Conservation (phyloP, 2,113 vertebrate genomes). For the Cyanocitta stelleri region DNA sequence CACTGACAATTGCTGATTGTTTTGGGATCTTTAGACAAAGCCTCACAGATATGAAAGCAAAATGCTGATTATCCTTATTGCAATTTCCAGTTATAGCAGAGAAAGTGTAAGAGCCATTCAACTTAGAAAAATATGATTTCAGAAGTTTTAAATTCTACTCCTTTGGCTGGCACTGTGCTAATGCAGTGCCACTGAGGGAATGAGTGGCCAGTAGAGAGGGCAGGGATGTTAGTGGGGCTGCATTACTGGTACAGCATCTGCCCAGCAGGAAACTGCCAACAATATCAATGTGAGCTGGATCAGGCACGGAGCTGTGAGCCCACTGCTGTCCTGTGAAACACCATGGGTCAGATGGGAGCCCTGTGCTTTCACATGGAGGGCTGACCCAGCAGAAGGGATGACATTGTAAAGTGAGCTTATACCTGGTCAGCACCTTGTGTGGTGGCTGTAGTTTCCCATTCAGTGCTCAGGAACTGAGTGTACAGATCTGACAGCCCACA, state of each 20-base stretch:
- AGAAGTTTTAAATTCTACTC: not conserved
- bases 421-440: not conserved
- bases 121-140: not conserved
- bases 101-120: not conserved
- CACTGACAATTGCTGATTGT: not conserved
- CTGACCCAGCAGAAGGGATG: not conserved
- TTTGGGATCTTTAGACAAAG: not conserved
- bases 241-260: not conserved
- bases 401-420: not conserved
- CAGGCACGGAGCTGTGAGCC: not conserved
- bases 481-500: not conserved
- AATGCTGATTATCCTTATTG: not conserved
- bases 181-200: not conserved
- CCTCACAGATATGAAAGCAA: not conserved
- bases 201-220: not conserved
- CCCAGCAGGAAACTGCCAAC: not conserved
- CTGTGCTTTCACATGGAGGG: accelerated
- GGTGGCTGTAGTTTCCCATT: not conserved
- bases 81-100: not conserved
- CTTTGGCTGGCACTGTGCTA: not conserved
- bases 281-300: accelerated
- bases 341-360: not conserved
- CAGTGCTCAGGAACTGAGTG: not conserved
- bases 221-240: not conserved
- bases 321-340: accelerated